Base-by-base conservation (phyloP, 2,888 invertebrate genomes). In the Cryptus viduatorius region DNA sequence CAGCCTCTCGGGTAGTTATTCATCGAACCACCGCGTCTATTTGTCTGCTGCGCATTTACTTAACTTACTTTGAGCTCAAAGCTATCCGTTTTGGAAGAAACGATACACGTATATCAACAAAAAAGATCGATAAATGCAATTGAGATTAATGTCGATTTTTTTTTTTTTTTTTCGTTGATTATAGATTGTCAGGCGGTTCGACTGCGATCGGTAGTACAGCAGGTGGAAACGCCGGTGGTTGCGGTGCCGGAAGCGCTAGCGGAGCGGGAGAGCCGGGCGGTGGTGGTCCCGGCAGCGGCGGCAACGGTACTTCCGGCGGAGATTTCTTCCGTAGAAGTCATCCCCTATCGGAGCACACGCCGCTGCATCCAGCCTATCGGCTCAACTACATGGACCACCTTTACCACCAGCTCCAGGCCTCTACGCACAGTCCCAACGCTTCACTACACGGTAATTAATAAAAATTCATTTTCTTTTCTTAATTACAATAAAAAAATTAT, bases 361-460 rank as follows among this genome's bases (percentile, higher is more conserved):
- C 82, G 94, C 95, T 86, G 94, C 96, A 96, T 94, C 96, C 96
- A 89, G 96, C 96, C 86, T 96, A 96, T 93, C 95, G 96, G 94
- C 95, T 96, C 87, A 96, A 96, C 92, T 97, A 96, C 94, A 96
- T 97, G 96, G 97, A 97, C 94, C 96, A 96, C 94, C 95, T 97
- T 89, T 97, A 97, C 93, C 95, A 96, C 83, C 95, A 96, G 89
- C 96, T 96, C 90, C 96, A 97, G 93, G 95, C 95, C 93, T 95
- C 95, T 88, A 93, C 94, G 89, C 93, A 93, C 91, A 95, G 95
- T 93, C 95, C 96, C 86, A 94, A 95, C 86, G 95, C 96, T 90
- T 96, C 96, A 86, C 95, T 96, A 92, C 96, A 96, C 93, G 96
- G 97, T 97, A 94, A 94, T 94, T 91, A 37, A 31, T 31, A 5